These are phyloP conservation scores for Caenorhabditis sp. DNA, from an alignment of 2,888 invertebrate species.

Conservation along the genomic window DNA sequence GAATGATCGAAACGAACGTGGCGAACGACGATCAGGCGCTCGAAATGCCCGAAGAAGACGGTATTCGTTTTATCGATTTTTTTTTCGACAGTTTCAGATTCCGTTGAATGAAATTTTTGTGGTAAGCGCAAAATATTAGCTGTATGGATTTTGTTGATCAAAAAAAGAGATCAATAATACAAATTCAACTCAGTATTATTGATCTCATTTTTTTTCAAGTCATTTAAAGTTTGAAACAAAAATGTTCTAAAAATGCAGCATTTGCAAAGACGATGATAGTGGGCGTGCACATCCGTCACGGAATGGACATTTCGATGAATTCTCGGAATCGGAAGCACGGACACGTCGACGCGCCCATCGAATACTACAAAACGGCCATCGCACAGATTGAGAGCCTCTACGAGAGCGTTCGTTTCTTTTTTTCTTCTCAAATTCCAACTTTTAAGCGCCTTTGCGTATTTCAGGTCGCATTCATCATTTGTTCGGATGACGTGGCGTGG, in stretches of 20 bases:
- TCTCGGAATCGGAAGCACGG: conserved; percentile 69
- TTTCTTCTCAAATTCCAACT: no score
- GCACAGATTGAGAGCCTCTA: conserved; percentile 50
- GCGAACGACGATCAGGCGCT: conserved; percentile 53
- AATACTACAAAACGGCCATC: conserved; percentile 78
- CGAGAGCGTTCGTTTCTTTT: no score
- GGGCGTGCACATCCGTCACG: conserved; percentile 80
- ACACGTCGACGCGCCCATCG: conserved; percentile 78
- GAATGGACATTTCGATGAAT: conserved; percentile 79
- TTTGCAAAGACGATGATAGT: conserved; percentile 64
- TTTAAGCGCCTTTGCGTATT: no score
- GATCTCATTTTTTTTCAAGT: no score
- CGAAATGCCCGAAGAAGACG: conserved; percentile 44
- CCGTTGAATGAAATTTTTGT: no score
- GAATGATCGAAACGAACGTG: conserved; percentile 50
- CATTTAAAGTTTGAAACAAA: no score
- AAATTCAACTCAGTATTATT: no score
- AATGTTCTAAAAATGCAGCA: conserved; percentile 57
- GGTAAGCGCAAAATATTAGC: no score
- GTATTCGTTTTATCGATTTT: conserved; percentile 7
- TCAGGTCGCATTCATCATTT: conserved; percentile 79
- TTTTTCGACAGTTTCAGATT: no score
- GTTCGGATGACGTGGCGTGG: conserved; percentile 80
- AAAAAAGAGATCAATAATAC: no score
- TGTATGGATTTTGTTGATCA: no score